These are phyloP conservation scores for Lordiphosa fenestrarum DNA, from an alignment of 2,888 invertebrate species.

Conservation along the genomic window DNA sequence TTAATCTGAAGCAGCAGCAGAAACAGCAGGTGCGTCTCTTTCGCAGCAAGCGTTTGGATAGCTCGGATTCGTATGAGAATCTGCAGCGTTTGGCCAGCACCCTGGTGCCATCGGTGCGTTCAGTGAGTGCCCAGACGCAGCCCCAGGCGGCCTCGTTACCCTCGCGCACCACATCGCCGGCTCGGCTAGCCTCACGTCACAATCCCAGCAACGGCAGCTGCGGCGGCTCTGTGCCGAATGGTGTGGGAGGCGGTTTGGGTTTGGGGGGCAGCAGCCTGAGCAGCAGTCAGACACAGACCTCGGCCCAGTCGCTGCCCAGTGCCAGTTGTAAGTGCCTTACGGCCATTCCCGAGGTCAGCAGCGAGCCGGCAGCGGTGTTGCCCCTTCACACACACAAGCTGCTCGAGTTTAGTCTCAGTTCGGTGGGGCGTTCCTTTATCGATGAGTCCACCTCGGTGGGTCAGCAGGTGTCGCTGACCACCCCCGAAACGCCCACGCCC, in stretches of 20 bases:
- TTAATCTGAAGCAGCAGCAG: constrained; percentile 74
- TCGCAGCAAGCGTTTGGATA: constrained; percentile 74
- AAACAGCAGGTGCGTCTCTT: constrained; percentile 78
- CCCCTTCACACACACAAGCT: constrained; percentile 53
- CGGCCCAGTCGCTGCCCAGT: constrained; percentile 60
- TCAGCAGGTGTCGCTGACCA: constrained; percentile 78
- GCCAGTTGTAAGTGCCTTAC: constrained; percentile 77
- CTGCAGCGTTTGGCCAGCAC: constrained; percentile 78
- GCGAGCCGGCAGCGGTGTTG: constrained; percentile 33
- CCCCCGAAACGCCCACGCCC: constrained; percentile 85
- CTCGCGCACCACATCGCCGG: constrained; percentile 69
- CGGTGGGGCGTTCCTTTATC: constrained; percentile 80
- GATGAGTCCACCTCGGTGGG: constrained; percentile 73
- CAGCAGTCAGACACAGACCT: constrained; percentile 56
- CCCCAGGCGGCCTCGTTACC: constrained; percentile 45
- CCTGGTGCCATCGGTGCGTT: constrained; percentile 53
- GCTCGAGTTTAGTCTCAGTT: constrained; percentile 79
- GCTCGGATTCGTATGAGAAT: constrained; percentile 79
- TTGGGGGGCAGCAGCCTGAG: constrained; percentile 53
- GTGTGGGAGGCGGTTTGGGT: constrained; percentile 41
- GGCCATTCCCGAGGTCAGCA: constrained; percentile 78
- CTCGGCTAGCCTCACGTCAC: constrained; percentile 31
- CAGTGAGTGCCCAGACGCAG: constrained; percentile 18
- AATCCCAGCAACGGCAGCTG: constrained; percentile 29
- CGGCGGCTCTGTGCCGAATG: constrained; percentile 47